Percentiles rank a stretch among this genome's conserved stretches.
phyloP scores from a whole-genome alignment of 1,140 invertebrate species.

The Lordiphosa mommai region DNA sequence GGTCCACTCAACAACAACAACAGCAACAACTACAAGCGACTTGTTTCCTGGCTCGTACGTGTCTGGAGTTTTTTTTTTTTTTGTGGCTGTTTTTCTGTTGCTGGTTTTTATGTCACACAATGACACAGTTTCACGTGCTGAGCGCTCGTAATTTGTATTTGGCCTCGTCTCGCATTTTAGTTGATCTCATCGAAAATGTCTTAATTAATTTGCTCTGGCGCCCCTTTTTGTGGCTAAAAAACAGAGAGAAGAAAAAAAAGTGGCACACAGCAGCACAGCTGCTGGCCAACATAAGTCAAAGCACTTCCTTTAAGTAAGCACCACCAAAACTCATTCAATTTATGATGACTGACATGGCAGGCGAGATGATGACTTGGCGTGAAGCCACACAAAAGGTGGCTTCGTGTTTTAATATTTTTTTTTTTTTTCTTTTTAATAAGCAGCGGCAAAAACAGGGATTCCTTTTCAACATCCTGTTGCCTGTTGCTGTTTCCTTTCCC shows the following conservation, averaged over 20 bases:
- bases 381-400: slow-evolving; percentile 49
- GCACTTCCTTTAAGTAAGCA: slow-evolving; percentile 8
- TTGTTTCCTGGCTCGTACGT: slow-evolving; percentile 71
- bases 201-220: slow-evolving; percentile 65
- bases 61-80: slow-evolving; percentile 53
- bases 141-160: slow-evolving; percentile 54
- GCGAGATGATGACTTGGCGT: slow-evolving; percentile 49
- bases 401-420: slow-evolving; percentile 16
- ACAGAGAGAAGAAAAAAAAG: no score
- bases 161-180: slow-evolving; percentile 51
- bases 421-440: slow-evolving; percentile 34
- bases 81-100: slow-evolving; percentile 12
- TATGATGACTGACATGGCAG: slow-evolving; percentile 46
- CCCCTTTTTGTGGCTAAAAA: slow-evolving; percentile 18
- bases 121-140: slow-evolving; percentile 70
- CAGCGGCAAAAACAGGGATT: slow-evolving; percentile 32
- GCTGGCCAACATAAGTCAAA: slow-evolving; percentile 7
- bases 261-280: slow-evolving; percentile 30
- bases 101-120: slow-evolving; percentile 52
- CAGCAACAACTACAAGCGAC: slow-evolving; percentile 21
- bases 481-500: slow-evolving; percentile 49
- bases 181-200: slow-evolving; percentile 73
- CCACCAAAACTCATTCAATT: slow-evolving; percentile 65
- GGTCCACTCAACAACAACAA: slow-evolving; percentile 10
- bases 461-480: slow-evolving; percentile 56